A percentile compares a stretch with the other conserved stretches of the same genome.
phyloP scores from a whole-genome alignment of 2,888 invertebrate genomes.

The Rhorus exstirpatorius region DNA sequence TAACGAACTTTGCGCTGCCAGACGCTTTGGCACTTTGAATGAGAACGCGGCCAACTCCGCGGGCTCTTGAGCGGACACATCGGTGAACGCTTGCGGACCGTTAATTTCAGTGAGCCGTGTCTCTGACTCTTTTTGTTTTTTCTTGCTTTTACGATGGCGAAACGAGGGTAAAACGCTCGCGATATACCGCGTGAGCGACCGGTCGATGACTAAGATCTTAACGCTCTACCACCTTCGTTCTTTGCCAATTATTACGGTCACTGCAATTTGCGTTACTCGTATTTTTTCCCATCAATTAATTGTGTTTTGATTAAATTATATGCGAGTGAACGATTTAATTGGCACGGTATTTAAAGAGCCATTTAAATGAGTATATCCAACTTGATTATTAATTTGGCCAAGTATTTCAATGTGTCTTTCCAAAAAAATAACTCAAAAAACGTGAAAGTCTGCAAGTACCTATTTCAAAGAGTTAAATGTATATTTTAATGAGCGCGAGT shows the following conservation, averaged over 20 bases:
- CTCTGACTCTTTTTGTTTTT: too few relatives aligned
- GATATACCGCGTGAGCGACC: constrained; percentile 33
- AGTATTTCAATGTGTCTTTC: too few relatives aligned
- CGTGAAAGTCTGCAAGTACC: too few relatives aligned
- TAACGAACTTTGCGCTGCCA: constrained; percentile 55
- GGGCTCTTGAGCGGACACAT: too few relatives aligned
- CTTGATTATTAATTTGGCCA: background rate
- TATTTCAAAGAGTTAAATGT: too few relatives aligned
- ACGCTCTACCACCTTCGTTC: constrained; percentile 10
- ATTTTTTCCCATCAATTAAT: constrained; percentile 6
- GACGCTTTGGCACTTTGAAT: constrained; percentile 33
- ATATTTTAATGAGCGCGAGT: too few relatives aligned
- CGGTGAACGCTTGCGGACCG: too few relatives aligned
- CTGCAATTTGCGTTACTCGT: background rate
- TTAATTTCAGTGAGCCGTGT: constrained; percentile 48
- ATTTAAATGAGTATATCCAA: too few relatives aligned
- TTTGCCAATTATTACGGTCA: constrained; percentile 33
- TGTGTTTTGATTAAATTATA: constrained; percentile 6
- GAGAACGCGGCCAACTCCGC: too few relatives aligned
- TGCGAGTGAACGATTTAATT: background rate
- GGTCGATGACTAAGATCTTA: constrained; percentile 54
- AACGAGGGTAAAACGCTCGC: constrained; percentile 25
- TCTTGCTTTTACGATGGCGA: constrained; percentile 16
- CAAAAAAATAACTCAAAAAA: too few relatives aligned
- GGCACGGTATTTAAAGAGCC: too few relatives aligned